phyloP scores from a whole-genome alignment of 2,113 vertebrate species.

The Sialia sialis region DNA sequence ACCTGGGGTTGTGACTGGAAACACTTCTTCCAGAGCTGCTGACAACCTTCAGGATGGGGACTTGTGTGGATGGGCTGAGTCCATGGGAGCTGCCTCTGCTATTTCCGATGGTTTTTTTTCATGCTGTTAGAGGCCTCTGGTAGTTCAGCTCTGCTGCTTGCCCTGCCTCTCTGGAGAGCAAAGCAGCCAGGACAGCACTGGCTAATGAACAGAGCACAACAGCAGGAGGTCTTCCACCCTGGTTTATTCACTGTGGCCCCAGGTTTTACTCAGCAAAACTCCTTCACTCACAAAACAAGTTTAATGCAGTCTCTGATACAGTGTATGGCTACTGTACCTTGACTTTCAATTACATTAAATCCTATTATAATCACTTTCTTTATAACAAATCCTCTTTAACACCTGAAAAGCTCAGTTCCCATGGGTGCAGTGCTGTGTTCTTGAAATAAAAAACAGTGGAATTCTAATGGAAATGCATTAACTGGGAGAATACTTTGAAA shows the following conservation, averaged over 20 bases:
- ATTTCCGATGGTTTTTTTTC: neutral
- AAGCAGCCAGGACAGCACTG: neutral
- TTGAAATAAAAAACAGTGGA: slow-evolving; percentile 70
- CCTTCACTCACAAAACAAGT: slow-evolving; percentile 58
- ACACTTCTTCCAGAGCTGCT: neutral
- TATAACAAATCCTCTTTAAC: slow-evolving; percentile 81
- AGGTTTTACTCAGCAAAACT: slow-evolving; percentile 68
- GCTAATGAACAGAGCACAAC: neutral
- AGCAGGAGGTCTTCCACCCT: neutral
- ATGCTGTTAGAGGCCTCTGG: neutral
- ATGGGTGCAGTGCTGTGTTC: slow-evolving; percentile 65
- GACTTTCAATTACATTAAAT: slow-evolving; percentile 80
- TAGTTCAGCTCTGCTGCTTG: neutral
- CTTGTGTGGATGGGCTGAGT: fast-evolving
- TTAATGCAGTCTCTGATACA: slow-evolving; percentile 67
- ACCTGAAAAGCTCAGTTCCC: slow-evolving; percentile 76
- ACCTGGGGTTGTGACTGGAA: neutral
- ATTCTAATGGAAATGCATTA: slow-evolving; percentile 66
- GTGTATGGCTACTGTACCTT: slow-evolving; percentile 74
- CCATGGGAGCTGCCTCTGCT: neutral
- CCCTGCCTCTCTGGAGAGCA: neutral
- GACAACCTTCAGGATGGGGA: neutral
- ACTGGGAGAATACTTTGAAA: slow-evolving; percentile 56
- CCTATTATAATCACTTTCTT: slow-evolving; percentile 79
- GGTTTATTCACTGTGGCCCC: neutral